Base-by-base conservation (phyloP, 2,888 invertebrate species). In the Agrotis segetum region DNA sequence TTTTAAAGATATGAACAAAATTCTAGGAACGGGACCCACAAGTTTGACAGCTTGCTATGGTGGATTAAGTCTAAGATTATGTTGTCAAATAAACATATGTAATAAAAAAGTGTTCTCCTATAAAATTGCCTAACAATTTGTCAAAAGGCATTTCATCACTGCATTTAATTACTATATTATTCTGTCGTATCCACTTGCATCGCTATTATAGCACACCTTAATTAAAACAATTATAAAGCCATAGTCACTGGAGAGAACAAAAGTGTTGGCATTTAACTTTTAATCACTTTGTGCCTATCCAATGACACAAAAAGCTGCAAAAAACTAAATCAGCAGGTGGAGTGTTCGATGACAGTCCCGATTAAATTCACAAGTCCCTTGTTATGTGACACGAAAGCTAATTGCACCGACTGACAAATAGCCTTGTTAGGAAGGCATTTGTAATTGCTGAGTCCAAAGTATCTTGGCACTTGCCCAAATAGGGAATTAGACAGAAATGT, bases 281-380 rank as follows among this genome's bases (percentile, higher is more conserved):
- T 64, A 77, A 81, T 72, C 53, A 62, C 63, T 67, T 44, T 29
- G 49, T 34, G 46, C 49, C 60, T 59, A 60, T 66, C 50, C 21
- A 46, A 82, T 66, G 59, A 66, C 62, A 66, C 61, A 58, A 68
- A 79, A 67, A 71, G 16, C 49, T 60, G 66, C 67, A 67, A 79
- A 69, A 81, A 78, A 81, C 59, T 58, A 64, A 76, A 75, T 82
- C 71, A 78, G 87, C 88, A 88, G 88, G 84, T 88, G 88, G 50
- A 62, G 66, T 64, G 71, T 78, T 72, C 73, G 75, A 82, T 81
- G 80, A 78, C 66, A 81, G 72, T 66, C 63, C 58, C 77, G 74
- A 88, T 88, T 77, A 84, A 80, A 77, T 82, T 78, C 66, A 74
- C 74, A 65, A 67, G 50, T 74, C 77, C 62, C 70, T 78, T 73